Base-by-base conservation (phyloP, 2,113 vertebrate genomes). In the Notarius quadriscutis region DNA sequence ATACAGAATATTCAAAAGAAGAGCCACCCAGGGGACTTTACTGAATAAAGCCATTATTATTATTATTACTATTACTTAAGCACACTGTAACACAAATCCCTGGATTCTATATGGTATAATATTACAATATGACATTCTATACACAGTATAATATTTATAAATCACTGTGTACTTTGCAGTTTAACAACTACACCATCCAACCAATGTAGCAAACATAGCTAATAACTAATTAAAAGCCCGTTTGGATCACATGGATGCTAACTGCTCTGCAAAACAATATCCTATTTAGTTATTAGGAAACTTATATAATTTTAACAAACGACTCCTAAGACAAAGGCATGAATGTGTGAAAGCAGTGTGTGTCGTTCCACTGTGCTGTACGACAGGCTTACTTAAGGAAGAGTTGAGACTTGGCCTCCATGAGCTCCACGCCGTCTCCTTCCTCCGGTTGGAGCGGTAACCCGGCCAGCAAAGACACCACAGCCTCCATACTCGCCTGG, bases 401-500 rank as follows among this genome's bases (percentile, higher is more conserved):
- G 87, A 99, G 94, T 88, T 99, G 98, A 65, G 98, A 99, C 90
- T 99, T 99, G 17, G 98, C 98, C 94, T 99, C 98, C 98, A 99
- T 99, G 90, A 99, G 88, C 87, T 99, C 98, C 25, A 99, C 98
- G 53, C 98, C 98, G 86, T 99, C 98, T 84, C 98, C 98, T 93
- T 99, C 98, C 88, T 99, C 98, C 1, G 98, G 98, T 90, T 99
- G 98, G 25, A 99, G 94, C 0, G 98, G 98, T 86, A 99, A 96
- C 48, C 98, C 98, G 79, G 98, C 98, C 62, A 99, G 95, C 69
- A 99, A 95, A 82, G 98, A 99, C 18, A 99, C 98, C 1, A 99
- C 98, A 0, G 98, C 98, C 94, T 99, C 98, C 98, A 99, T 99
- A 91, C 98, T 99, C 0, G 98, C 98, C 93, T 99, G 98, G 92